Base-by-base conservation (phyloP, 2,113 vertebrate species). In the Myiozetetes cayanensis region DNA sequence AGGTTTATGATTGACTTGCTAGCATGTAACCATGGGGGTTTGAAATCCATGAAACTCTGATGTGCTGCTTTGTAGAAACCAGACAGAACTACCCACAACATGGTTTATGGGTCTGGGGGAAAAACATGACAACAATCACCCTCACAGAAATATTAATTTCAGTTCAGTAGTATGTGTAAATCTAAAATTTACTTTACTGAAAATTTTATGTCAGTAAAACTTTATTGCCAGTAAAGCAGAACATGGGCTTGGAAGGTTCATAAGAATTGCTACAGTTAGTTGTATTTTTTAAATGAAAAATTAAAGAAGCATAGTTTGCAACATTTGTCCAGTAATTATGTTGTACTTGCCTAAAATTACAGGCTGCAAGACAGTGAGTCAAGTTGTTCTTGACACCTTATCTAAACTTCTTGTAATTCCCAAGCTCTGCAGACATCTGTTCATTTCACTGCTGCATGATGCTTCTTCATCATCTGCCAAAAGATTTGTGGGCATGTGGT, bases 361-460 rank as follows among this genome's bases (percentile, higher is more conserved):
- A 72, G n/a, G 27, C 49, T 93, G n/a, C 53, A 70, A 82, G 77
- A 58, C 66, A 85, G 41, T n/a, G 53, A 95, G 23, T 53, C 77
- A 87, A 93, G 81, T 56, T 89, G 79, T 79, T 58, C 84, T 50
- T 95, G 81, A 91, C 76, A 75, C 39, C 41, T 90, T 85, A 79
- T 72, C 74, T 79, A 82, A 92, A 76, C 62, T 63, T 61, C 30
- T 16, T 25, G n/a, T 85, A 89, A 79, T 79, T 88, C 55, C 77
- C 85, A 66, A 82, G 39, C 56, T 12, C 84, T 43, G 61, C 28
- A 85, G 81, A 76, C 77, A 82, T 79, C 89, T 95, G 70, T 85
- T 96, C 46, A 19, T 82, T 94, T 82, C 67, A 58, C 49, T 82
- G 49, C 52, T 65, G 84, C 76, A 43, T 1, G 33, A 56, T 28